Evolutionary conservation across 2,113 vertebrate genomes (phyloP), one percentile per base, ranked within the genome.

Genomic region (Maccullochella peelii): DNA sequence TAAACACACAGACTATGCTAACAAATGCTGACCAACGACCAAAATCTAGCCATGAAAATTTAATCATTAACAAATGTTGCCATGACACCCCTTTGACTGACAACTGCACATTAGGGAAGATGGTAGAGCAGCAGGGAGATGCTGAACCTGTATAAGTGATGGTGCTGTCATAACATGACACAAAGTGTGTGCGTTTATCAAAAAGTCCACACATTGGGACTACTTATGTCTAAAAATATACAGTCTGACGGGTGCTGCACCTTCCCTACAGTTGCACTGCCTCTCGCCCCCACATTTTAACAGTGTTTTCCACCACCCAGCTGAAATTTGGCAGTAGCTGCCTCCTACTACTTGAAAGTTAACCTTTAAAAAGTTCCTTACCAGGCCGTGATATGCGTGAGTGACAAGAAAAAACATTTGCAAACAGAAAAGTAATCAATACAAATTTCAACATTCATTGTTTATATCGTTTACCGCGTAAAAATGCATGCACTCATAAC

Each of bases 271-370:
- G n/a, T 21, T 44, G 25, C 25, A 47, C 30, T 30, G 54, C 50
- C n/a, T 20, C 36, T 50, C 57, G 65, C 30, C 12, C 10, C 25
- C 59, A 80, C 58, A 59, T 59, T 50, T 62, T 49, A 67, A 59
- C 20, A 47, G 16, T 20, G 16, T 21, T 65, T 12, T 33, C 50
- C 21, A 38, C 59, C 23, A 44, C 30, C 8, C 12, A 38, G 9
- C 4, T 25, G 38, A 65, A 63, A 65, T 47, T 38, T 62, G 30
- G 65, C 25, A 27, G 15, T 1, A 8, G 8, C 12, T 20, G 40
- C 73, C 27, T 69, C 12, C 14, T n/a, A 52, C n/a, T 54, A 40
- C 30, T 49, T 25, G 20, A 54, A 70, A 40, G 23, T 5, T 30
- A 16, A 49, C 38, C 18, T 25, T 50, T 42, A 36, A 61, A 50